phyloP scores from a whole-genome alignment of 2,113 vertebrate species.

The Nothoprocta pentlandii region DNA sequence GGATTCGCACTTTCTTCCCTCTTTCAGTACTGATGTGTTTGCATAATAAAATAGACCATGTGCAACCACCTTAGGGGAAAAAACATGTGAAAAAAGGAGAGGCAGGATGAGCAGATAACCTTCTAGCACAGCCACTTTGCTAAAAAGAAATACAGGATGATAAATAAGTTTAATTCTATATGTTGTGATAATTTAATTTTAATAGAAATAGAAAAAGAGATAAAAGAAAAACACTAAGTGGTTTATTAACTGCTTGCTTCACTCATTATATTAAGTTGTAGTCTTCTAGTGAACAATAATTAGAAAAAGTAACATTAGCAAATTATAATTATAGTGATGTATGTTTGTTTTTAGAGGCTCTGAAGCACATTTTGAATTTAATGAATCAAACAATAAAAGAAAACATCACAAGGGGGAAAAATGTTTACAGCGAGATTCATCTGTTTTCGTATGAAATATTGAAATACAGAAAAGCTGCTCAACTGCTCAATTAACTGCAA shows the following conservation, averaged over 20 bases:
- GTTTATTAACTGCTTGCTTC: background rate
- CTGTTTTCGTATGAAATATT: conserved; percentile 16
- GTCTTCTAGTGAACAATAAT: conserved; percentile 40
- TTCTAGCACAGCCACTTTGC: background rate
- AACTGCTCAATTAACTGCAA: background rate
- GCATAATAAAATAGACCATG: background rate
- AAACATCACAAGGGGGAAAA: conserved; percentile 16
- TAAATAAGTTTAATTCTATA: background rate
- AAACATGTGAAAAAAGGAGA: background rate
- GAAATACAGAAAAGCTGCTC: background rate
- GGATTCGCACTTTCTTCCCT: background rate
- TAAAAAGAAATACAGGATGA: background rate
- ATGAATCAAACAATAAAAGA: conserved; percentile 37
- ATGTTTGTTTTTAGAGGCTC: conserved; percentile 14
- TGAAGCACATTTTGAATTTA: conserved; percentile 29
- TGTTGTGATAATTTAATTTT: background rate
- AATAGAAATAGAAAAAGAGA: background rate
- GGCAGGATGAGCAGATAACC: background rate
- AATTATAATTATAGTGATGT: conserved; percentile 28
- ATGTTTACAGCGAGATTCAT: conserved; percentile 25
- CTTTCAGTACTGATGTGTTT: background rate
- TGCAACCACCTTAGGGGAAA: background rate
- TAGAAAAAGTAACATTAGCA: conserved; percentile 10
- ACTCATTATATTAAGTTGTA: conserved; percentile 3
- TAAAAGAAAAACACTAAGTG: background rate